Conservation (phyloP, 2,888 invertebrate genomes). For the Tillus elongatus region DNA sequence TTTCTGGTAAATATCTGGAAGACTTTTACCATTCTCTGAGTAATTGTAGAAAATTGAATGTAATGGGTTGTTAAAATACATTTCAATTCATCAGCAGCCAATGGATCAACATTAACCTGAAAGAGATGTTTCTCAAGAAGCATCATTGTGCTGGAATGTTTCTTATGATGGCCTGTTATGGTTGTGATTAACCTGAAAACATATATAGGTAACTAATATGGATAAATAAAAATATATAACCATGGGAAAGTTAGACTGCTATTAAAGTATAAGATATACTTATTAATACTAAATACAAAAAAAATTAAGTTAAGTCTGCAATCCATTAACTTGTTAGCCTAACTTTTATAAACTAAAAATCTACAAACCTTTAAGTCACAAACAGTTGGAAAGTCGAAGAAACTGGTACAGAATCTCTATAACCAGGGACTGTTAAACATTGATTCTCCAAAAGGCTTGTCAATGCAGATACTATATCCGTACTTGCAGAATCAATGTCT, state of each 20-base stretch:
- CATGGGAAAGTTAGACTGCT: too few species aligned
- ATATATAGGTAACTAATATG: too few species aligned
- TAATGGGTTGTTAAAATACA: slow-evolving; percentile 61
- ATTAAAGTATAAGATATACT: too few species aligned
- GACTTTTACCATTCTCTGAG: slow-evolving; percentile 70
- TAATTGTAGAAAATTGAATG: slow-evolving; percentile 62
- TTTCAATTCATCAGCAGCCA: slow-evolving; percentile 65
- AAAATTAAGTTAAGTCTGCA: too few species aligned
- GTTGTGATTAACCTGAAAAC: slow-evolving; percentile 50
- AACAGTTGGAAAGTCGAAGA: slow-evolving; percentile 87
- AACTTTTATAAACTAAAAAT: too few species aligned
- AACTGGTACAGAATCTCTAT: slow-evolving; percentile 70
- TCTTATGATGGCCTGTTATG: slow-evolving; percentile 51
- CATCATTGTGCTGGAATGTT: slow-evolving; percentile 55
- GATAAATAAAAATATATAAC: too few species aligned
- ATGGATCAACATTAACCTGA: slow-evolving; percentile 70
- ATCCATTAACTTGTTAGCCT: too few species aligned
- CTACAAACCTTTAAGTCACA: slow-evolving; percentile 67
- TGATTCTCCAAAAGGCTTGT: slow-evolving; percentile 77
- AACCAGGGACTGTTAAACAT: slow-evolving; percentile 77
- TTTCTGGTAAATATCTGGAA: slow-evolving; percentile 67
- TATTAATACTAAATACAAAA: too few species aligned
- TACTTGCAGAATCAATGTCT: slow-evolving; percentile 89
- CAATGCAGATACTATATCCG: slow-evolving; percentile 84
- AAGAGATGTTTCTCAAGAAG: slow-evolving; percentile 75